phyloP scores from a whole-genome alignment of 2,888 invertebrate genomes.

The Rotaria macrura region DNA sequence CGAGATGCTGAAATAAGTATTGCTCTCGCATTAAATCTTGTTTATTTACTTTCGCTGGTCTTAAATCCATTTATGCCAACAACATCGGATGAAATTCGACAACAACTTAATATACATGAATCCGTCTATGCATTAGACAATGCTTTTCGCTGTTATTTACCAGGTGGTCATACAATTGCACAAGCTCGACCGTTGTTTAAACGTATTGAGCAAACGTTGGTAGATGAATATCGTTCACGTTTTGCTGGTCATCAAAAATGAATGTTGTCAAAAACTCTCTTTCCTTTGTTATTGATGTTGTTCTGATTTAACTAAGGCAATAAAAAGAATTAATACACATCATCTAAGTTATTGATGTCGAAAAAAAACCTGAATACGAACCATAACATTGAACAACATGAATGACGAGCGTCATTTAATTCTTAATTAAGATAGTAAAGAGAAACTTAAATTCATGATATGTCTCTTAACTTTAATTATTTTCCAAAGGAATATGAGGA shows the following conservation, averaged over 20 bases:
- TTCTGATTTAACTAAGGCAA: background rate
- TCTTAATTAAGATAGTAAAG: too few species aligned
- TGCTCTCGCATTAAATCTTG: slow-evolving; percentile 27
- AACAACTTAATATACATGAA: slow-evolving; percentile 26
- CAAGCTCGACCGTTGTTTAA: slow-evolving; percentile 30
- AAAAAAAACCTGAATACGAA: too few species aligned
- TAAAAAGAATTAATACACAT: background rate
- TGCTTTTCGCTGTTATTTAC: slow-evolving; percentile 23
- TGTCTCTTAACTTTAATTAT: too few species aligned
- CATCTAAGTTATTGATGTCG: too few species aligned
- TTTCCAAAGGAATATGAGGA: too few species aligned
- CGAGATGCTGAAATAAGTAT: slow-evolving; percentile 14
- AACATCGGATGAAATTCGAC: slow-evolving; percentile 21
- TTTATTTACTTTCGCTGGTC: slow-evolving; percentile 24
- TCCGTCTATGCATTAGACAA: background rate
- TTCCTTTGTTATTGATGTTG: background rate
- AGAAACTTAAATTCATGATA: too few species aligned
- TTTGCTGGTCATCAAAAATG: slow-evolving; percentile 22
- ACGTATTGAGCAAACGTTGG: slow-evolving; percentile 19
- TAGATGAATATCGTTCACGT: slow-evolving; percentile 21
- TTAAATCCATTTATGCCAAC: slow-evolving; percentile 33
- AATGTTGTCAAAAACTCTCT: background rate
- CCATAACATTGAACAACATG: too few species aligned
- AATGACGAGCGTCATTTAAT: too few species aligned
- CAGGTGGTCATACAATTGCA: slow-evolving; percentile 24